phyloP scores from a whole-genome alignment of 1,140 invertebrate species.

The Druon quercuslanigerum region DNA sequence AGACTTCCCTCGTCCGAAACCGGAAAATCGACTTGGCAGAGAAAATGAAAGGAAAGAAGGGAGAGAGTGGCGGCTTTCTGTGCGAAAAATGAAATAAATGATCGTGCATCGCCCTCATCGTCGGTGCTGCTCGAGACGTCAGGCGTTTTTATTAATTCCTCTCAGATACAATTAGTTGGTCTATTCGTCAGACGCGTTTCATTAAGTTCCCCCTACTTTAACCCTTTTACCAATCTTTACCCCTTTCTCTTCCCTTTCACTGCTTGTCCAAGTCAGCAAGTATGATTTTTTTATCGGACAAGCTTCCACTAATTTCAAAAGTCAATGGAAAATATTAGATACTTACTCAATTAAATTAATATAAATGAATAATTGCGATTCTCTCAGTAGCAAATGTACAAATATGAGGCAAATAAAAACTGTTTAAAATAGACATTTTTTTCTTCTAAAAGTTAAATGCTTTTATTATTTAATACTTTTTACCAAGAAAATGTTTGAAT shows the following conservation, averaged over 20 bases:
- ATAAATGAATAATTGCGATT: too few species aligned
- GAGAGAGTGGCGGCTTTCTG: conserved; percentile 59
- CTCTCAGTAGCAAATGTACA: too few species aligned
- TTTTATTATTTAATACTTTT: too few species aligned
- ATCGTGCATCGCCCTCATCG: conserved; percentile 64
- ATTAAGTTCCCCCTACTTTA: conserved; percentile 69
- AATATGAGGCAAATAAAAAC: too few species aligned
- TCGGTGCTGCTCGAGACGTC: conserved; percentile 49
- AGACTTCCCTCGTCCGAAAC: conserved; percentile 12
- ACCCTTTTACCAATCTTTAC: conserved; percentile 63
- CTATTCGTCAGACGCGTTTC: conserved; percentile 75
- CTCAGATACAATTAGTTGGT: conserved; percentile 76
- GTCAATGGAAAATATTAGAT: not conserved
- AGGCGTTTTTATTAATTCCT: conserved; percentile 75
- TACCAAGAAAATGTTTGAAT: too few species aligned
- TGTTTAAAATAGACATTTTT: too few species aligned
- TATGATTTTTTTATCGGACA: conserved; percentile 34
- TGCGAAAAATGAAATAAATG: conserved; percentile 72
- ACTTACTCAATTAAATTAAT: too few species aligned
- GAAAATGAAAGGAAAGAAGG: conserved; percentile 23
- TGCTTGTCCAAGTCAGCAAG: conserved; percentile 40
- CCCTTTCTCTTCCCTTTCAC: conserved; percentile 52
- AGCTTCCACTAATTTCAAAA: not conserved
- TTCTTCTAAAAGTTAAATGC: too few species aligned
- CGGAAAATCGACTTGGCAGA: conserved; percentile 30